Evolutionary conservation across 1,140 invertebrate genomes (phyloP).

Genomic region (Ptiloglossa arizonensis): DNA sequence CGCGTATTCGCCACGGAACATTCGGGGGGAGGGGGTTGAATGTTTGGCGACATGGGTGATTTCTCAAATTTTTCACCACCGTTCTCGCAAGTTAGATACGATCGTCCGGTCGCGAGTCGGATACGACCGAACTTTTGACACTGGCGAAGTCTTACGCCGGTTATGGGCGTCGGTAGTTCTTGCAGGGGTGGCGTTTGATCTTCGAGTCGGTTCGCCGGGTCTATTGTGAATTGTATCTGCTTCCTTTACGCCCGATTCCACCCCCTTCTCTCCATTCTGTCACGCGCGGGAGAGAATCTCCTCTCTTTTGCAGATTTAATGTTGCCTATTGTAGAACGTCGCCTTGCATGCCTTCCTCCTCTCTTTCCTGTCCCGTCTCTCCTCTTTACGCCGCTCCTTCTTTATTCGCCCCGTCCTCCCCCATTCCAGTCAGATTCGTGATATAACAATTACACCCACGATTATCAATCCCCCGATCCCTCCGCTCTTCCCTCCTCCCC

Average conservation of each 20-base stretch:
- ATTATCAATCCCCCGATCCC: conserved; percentile 61
- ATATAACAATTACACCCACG: conserved; percentile 78
- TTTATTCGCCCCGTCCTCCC: conserved; percentile 48
- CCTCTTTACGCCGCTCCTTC: conserved; percentile 23
- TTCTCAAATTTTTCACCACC: not conserved
- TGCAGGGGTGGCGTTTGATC: conserved; percentile 77
- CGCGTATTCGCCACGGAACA: too few relatives aligned
- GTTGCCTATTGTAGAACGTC: conserved; percentile 76
- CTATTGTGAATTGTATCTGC: conserved; percentile 81
- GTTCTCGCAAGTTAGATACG: conserved; percentile 10
- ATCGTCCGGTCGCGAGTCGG: conserved; percentile 19
- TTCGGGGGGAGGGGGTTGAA: too few relatives aligned
- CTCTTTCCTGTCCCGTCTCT: conserved; percentile 58
- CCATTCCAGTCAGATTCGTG: conserved; percentile 53
- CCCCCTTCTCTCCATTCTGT: conserved; percentile 63
- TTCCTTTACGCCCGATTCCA: conserved; percentile 76
- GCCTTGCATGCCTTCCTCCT: conserved; percentile 73
- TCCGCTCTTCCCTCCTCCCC: not conserved
- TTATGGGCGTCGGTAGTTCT: conserved; percentile 76
- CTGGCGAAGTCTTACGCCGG: conserved; percentile 65
- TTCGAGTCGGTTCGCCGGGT: conserved; percentile 78
- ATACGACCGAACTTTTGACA: conserved; percentile 72
- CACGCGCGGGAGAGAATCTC: conserved; percentile 48
- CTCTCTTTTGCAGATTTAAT: conserved; percentile 78
- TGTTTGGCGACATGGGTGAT: too few relatives aligned